These are phyloP conservation scores for Xiphophorus maculatus DNA, from an alignment of 2,113 vertebrate species.

Conservation along the genomic window DNA sequence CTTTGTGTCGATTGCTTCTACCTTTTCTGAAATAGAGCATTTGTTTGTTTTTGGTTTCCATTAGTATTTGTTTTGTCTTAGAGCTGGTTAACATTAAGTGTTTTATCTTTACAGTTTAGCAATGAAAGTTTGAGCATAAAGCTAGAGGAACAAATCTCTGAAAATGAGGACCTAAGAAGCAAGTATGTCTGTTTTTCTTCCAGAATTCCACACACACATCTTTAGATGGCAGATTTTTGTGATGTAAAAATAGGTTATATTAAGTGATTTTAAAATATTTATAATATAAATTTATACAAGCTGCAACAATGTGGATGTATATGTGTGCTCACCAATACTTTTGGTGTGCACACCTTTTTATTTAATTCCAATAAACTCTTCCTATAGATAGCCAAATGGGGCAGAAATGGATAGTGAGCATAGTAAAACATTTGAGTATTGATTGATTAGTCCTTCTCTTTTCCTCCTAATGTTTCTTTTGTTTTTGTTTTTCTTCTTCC, in stretches of 20 bases:
- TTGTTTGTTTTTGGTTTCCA: not conserved
- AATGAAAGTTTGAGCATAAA: conserved; percentile 92
- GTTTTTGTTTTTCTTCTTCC: too few relatives aligned
- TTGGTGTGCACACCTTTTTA: too few relatives aligned
- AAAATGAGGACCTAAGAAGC: conserved; percentile 90
- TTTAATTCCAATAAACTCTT: too few relatives aligned
- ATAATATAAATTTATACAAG: too few relatives aligned
- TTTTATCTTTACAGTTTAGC: conserved; percentile 84
- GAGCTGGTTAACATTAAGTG: not conserved
- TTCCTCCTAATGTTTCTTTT: too few relatives aligned
- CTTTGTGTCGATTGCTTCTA: not conserved
- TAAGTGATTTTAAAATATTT: not conserved
- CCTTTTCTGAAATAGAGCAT: not conserved
- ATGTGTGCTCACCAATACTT: too few relatives aligned
- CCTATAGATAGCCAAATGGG: too few relatives aligned
- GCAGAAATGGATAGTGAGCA: too few relatives aligned
- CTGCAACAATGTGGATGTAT: too few relatives aligned
- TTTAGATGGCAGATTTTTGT: too few relatives aligned
- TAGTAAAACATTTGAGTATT: too few relatives aligned
- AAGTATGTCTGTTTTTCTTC: conserved; percentile 81
- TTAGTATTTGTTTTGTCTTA: not conserved
- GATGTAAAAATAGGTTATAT: not conserved
- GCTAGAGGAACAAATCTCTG: conserved; percentile 89
- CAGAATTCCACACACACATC: not conserved
- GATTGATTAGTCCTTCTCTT: too few relatives aligned